These are phyloP conservation scores for Nephrotoma guestfalica DNA, from an alignment of 2,888 invertebrate species.

Conservation along the genomic window DNA sequence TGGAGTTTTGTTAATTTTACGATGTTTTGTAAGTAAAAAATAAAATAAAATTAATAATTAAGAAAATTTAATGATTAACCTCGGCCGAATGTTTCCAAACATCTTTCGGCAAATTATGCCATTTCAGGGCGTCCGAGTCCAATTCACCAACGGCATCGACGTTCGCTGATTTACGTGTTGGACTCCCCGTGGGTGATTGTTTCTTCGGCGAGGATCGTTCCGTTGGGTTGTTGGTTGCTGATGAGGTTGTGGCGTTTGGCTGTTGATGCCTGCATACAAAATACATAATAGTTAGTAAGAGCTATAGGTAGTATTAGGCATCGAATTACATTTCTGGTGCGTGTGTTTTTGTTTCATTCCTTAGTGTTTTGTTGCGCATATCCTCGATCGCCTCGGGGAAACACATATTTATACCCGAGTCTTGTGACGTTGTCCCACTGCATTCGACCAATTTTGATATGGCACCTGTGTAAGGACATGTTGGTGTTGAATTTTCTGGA, in stretches of 20 bases:
- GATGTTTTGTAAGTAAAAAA: not conserved
- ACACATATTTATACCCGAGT: slow-evolving; percentile 61
- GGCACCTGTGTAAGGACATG: slow-evolving; percentile 16
- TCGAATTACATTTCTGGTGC: not conserved
- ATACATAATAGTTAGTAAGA: not conserved
- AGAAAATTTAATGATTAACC: slow-evolving; percentile 29
- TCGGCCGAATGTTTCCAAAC: slow-evolving; percentile 72
- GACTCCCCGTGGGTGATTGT: slow-evolving; percentile 6
- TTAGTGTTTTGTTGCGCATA: not conserved
- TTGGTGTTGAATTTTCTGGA: slow-evolving; percentile 15
- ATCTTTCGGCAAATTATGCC: slow-evolving; percentile 63
- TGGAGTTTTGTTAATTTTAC: not conserved
- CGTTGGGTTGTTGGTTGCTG: not conserved
- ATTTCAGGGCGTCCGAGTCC: slow-evolving; percentile 25
- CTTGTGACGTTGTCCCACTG: slow-evolving; percentile 44
- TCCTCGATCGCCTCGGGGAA: slow-evolving; percentile 52
- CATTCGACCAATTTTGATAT: slow-evolving; percentile 33
- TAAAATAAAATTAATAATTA: not conserved
- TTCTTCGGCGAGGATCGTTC: not conserved
- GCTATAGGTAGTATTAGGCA: not conserved
- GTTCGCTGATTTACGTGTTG: slow-evolving; percentile 7
- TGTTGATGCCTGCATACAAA: not conserved
- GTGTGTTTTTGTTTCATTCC: not conserved
- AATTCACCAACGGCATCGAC: not conserved
- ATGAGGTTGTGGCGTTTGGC: not conserved